These are phyloP conservation scores for Spizella passerina DNA, from an alignment of 2,797 vertebrate species.

Conservation along the genomic window DNA sequence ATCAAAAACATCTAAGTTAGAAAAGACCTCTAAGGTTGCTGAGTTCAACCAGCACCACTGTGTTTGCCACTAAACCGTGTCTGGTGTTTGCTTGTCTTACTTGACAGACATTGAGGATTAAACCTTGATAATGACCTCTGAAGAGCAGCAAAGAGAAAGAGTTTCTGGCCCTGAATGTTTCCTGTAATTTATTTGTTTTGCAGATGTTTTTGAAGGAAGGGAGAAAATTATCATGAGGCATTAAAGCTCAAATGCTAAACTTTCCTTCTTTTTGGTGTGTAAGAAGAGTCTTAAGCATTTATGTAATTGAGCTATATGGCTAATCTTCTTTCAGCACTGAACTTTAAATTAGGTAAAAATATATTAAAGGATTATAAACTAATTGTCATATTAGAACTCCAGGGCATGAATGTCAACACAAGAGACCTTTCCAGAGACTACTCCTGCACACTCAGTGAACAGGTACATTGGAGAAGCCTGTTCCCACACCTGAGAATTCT, in stretches of 20 bases:
- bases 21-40: background rate
- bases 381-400: background rate
- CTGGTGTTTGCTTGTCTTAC: background rate
- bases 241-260: background rate
- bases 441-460: background rate
- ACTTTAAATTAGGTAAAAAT: background rate
- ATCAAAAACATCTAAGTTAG: background rate
- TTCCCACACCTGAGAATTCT: background rate
- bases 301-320: background rate
- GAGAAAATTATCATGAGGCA: background rate
- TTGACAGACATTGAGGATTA: background rate
- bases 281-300: background rate
- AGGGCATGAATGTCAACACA: background rate
- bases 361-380: slow-evolving; percentile 11
- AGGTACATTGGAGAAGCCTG: background rate
- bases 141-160: background rate
- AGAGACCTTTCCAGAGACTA: background rate
- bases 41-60: background rate
- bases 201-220: background rate
- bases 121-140: background rate
- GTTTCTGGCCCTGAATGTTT: background rate
- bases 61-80: background rate
- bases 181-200: background rate
- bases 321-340: background rate
- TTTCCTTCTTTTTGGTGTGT: background rate